A percentile compares a stretch with the other conserved stretches of the same genome.
Evolutionary conservation across 2,113 vertebrate genomes (phyloP).

Genomic region (Aythya baeri): DNA sequence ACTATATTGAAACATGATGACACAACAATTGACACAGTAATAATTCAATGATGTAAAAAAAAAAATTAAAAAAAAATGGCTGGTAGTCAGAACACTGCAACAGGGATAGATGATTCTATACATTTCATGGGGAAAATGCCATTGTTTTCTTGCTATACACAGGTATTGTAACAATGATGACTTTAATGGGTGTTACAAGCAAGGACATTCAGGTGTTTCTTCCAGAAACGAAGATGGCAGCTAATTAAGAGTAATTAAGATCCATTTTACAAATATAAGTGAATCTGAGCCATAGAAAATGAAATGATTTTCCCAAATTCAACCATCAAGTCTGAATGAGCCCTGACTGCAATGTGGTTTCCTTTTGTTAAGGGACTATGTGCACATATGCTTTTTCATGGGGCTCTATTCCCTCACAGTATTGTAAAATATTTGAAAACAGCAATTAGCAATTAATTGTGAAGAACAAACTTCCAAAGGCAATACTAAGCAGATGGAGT

Average conservation of each 20-base stretch:
- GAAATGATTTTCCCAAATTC: neutral
- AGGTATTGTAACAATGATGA: neutral
- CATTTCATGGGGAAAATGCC: neutral
- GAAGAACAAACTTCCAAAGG: neutral
- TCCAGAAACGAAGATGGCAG: neutral
- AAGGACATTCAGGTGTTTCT: neutral
- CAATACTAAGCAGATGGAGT: neutral
- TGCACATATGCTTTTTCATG: neutral
- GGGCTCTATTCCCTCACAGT: neutral
- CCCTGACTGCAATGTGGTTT: neutral
- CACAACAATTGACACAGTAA: rapidly evolving
- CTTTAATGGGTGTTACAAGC: neutral
- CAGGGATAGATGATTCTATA: neutral
- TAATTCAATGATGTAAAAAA: neutral
- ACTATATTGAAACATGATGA: neutral
- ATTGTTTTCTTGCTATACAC: neutral
- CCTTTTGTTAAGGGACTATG: neutral
- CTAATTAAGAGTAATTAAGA: too few species aligned
- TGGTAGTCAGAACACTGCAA: neutral
- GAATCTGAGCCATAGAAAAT: neutral
- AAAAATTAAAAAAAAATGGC: neutral
- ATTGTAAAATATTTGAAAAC: slow-evolving; percentile 30
- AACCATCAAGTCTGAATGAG: neutral
- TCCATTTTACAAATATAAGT: neutral
- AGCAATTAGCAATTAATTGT: slow-evolving; percentile 8